phyloP scores from a whole-genome alignment of 2,797 vertebrate species.

The Protonibea diacanthus region DNA sequence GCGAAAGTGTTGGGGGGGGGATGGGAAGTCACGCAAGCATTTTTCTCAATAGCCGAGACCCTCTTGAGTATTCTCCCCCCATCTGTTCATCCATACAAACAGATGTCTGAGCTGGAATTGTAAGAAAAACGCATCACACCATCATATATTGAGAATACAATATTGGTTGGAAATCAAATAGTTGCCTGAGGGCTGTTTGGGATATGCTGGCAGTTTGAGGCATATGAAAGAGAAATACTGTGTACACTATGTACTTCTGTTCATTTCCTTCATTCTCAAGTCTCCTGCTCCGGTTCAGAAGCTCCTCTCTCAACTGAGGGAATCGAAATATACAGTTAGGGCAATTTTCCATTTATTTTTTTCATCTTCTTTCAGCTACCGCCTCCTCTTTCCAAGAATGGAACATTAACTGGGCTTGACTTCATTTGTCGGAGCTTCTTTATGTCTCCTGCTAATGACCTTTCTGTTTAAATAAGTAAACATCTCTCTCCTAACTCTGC shows the following conservation, averaged over 20 bases:
- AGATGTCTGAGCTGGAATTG: slow-evolving; percentile 71
- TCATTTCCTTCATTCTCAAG: slow-evolving; percentile 52
- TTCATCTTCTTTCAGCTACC: slow-evolving; percentile 45
- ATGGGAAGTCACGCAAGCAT: slow-evolving; percentile 67
- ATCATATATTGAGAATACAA: slow-evolving; percentile 64
- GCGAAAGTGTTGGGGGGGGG: slow-evolving; percentile 60
- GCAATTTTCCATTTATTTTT: slow-evolving; percentile 51
- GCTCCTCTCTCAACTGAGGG: slow-evolving; percentile 27
- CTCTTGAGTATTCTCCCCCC: slow-evolving; percentile 60
- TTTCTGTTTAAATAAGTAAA: slow-evolving; percentile 79
- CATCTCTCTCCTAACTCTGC: slow-evolving; percentile 52
- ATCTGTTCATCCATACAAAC: slow-evolving; percentile 75
- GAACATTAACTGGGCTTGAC: slow-evolving; percentile 75
- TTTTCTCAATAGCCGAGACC: slow-evolving; percentile 72
- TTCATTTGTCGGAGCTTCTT: slow-evolving; percentile 79
- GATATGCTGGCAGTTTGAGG: slow-evolving; percentile 56
- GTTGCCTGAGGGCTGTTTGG: slow-evolving; percentile 69
- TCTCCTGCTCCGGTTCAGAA: slow-evolving; percentile 38
- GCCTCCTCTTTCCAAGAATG: slow-evolving; percentile 55
- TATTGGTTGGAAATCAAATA: slow-evolving; percentile 73
- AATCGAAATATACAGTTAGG: slow-evolving; percentile 45
- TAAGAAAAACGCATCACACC: slow-evolving; percentile 60
- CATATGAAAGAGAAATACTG: slow-evolving; percentile 54
- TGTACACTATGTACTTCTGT: slow-evolving; percentile 36
- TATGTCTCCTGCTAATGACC: slow-evolving; percentile 75